Conservation (phyloP, 2,113 vertebrate species). For the Perca fluviatilis region DNA sequence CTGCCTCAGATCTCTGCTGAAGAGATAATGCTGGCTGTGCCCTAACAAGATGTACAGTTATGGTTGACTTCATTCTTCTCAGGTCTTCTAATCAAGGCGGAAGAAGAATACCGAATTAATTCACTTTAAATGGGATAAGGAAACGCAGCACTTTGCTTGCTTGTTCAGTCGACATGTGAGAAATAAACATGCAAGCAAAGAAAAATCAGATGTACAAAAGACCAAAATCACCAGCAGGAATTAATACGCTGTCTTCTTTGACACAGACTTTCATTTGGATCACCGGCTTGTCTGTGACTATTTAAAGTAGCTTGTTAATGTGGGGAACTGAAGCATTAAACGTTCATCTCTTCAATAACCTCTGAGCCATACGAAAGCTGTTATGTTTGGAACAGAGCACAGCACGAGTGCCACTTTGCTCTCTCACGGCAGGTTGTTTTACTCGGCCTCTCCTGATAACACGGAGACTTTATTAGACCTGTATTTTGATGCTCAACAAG, state of each 20-base stretch:
- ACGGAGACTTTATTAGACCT: neutral
- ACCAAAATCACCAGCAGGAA: constrained; percentile 69
- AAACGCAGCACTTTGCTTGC: neutral
- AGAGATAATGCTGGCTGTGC: constrained; percentile 37
- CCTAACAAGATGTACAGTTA: constrained; percentile 30
- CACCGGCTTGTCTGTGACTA: constrained; percentile 40
- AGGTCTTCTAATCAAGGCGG: constrained; percentile 16
- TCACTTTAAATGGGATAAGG: neutral
- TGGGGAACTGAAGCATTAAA: constrained; percentile 67
- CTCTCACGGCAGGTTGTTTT: constrained; percentile 65
- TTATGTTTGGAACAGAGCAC: constrained; percentile 63
- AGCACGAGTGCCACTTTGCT: constrained; percentile 52
- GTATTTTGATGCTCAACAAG: neutral
- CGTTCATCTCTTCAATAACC: constrained; percentile 64
- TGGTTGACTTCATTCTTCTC: constrained; percentile 33
- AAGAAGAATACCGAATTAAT: constrained; percentile 8
- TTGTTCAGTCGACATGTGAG: constrained; percentile 29
- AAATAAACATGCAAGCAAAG: constrained; percentile 13
- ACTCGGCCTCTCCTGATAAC: constrained; percentile 15
- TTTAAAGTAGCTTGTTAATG: constrained; percentile 66
- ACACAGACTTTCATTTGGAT: constrained; percentile 53
- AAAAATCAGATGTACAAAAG: constrained; percentile 10
- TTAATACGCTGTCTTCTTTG: constrained; percentile 40
- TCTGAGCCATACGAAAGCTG: constrained; percentile 69
- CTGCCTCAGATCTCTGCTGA: constrained; percentile 43